These are phyloP conservation scores for Zaprionus capensis DNA, from an alignment of 1,140 invertebrate genomes.

Conservation along the genomic window DNA sequence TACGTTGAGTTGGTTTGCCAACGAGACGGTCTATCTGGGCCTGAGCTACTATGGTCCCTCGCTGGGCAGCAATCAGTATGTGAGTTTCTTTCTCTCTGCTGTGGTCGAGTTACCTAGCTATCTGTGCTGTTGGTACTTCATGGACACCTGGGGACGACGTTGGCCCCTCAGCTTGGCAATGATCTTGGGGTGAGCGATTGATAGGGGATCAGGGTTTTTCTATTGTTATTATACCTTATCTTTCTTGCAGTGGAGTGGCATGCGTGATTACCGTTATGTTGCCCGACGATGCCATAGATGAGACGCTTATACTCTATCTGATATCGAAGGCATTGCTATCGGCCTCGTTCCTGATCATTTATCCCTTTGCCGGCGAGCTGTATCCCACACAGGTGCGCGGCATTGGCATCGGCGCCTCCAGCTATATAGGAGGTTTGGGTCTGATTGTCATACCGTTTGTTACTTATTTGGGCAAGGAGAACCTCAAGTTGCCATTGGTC, in stretches of 20 bases:
- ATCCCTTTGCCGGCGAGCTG: conserved; percentile 94
- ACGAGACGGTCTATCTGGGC: conserved; percentile 92
- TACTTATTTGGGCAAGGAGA: conserved; percentile 93
- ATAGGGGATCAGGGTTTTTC: neutral
- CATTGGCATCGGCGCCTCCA: conserved; percentile 94
- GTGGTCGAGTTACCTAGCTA: conserved; percentile 94
- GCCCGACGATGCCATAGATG: conserved; percentile 89
- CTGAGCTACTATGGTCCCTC: conserved; percentile 93
- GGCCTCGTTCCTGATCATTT: conserved; percentile 95
- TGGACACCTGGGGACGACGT: conserved; percentile 92
- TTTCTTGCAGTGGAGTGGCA: conserved; percentile 87
- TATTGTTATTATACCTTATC: neutral
- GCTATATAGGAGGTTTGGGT: conserved; percentile 93
- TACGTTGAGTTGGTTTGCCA: conserved; percentile 89
- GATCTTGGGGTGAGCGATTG: conserved; percentile 86
- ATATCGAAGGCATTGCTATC: conserved; percentile 95
- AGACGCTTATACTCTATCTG: conserved; percentile 91
- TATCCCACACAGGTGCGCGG: conserved; percentile 94
- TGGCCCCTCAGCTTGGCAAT: conserved; percentile 94
- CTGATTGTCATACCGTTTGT: conserved; percentile 96
- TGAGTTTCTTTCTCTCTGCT: conserved; percentile 93
- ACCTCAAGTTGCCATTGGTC: conserved; percentile 91
- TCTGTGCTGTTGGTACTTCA: conserved; percentile 92
- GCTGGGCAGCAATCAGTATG: conserved; percentile 92
- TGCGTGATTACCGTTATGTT: conserved; percentile 93